A percentile compares a stretch with the other conserved stretches of the same genome.
phyloP scores from a whole-genome alignment of 2,797 vertebrate species.

The Pangasius sanitwongsei region DNA sequence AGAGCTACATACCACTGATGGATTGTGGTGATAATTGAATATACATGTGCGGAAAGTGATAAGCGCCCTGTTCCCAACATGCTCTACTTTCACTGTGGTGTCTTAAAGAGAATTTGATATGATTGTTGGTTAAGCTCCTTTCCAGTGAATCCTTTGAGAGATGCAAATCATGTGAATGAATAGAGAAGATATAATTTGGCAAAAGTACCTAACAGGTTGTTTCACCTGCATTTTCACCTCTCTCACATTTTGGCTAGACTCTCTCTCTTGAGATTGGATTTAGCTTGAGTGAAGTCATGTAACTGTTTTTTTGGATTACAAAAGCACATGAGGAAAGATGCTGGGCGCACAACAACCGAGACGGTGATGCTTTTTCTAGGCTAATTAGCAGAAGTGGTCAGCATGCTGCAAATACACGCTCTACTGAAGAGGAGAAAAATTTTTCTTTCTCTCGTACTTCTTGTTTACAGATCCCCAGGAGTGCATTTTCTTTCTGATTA shows the following conservation, averaged over 20 bases:
- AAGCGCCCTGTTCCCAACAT: constrained; percentile 66
- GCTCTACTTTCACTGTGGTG: constrained; percentile 28
- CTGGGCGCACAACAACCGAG: not conserved
- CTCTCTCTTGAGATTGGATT: not conserved
- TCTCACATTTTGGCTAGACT: not conserved
- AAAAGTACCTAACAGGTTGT: constrained; percentile 7
- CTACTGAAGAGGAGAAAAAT: constrained; percentile 62
- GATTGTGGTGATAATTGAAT: constrained; percentile 64
- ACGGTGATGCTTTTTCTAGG: constrained; percentile 19
- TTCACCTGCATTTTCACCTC: not conserved
- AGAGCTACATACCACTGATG: constrained; percentile 57
- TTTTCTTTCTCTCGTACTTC: constrained; percentile 55
- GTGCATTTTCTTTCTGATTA: constrained; percentile 69
- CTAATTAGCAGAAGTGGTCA: constrained; percentile 72
- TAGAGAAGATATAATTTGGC: constrained; percentile 33
- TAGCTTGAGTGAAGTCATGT: not conserved
- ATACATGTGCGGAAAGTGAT: constrained; percentile 70
- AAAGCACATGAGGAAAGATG: not conserved
- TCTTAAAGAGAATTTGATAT: constrained; percentile 64
- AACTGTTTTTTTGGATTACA: not conserved
- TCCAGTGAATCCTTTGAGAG: constrained; percentile 32
- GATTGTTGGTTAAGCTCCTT: constrained; percentile 56
- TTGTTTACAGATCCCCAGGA: constrained; percentile 73
- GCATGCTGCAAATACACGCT: constrained; percentile 66
- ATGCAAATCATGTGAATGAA: constrained; percentile 41